phyloP scores from a whole-genome alignment of 2,888 invertebrate genomes.

The Geophilus truncorum region DNA sequence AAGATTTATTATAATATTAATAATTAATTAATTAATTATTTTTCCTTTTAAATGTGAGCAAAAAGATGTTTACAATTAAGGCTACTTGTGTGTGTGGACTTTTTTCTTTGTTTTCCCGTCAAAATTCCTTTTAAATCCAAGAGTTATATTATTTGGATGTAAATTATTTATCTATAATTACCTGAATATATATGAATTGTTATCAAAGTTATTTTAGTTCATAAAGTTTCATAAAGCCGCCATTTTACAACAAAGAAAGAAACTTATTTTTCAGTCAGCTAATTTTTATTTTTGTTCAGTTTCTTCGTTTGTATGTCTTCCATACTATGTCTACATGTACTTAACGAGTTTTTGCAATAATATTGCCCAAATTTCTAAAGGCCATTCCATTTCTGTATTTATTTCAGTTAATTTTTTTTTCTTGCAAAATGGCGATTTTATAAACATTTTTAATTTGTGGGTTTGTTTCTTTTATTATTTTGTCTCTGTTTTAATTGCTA shows the following conservation, averaged over 20 bases:
- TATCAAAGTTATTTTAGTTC: not conserved
- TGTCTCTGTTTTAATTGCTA: not conserved
- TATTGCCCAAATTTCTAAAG: not conserved
- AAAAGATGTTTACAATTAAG: not conserved
- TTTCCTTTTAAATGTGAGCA: not conserved
- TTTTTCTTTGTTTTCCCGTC: not conserved
- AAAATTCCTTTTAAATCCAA: not conserved
- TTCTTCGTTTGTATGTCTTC: not conserved
- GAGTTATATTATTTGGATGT: not conserved
- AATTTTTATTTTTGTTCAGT: not conserved
- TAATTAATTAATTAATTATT: not conserved
- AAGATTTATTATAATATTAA: not conserved
- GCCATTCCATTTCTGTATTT: slow-evolving; percentile 6
- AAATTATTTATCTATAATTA: not conserved
- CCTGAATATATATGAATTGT: not conserved
- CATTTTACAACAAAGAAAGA: not conserved
- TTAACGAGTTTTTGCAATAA: not conserved
- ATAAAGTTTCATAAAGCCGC: not conserved
- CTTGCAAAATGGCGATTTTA: not conserved
- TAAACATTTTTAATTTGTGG: not conserved
- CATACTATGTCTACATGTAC: not conserved
- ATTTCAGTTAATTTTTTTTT: not conserved
- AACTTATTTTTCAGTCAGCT: not conserved
- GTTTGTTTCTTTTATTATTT: not conserved
- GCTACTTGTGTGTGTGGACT: not conserved